Base-by-base conservation (phyloP, 2,888 invertebrate genomes). In the Orthosia incerta region DNA sequence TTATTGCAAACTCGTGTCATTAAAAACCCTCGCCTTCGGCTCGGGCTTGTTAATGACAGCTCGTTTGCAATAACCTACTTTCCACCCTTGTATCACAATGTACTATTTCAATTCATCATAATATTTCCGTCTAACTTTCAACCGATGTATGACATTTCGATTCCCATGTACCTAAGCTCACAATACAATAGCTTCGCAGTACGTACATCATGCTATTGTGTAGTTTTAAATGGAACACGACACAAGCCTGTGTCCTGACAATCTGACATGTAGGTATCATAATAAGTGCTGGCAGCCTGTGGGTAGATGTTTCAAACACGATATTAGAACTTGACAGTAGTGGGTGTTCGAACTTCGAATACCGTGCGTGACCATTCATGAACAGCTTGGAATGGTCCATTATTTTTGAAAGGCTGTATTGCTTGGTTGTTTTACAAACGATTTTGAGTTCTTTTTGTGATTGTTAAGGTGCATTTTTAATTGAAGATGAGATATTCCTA, bases 171-270 rank as follows among this genome's bases (percentile, higher is more conserved):
- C 26, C 57, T 69, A 62, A 62, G 56, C 62, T 56, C 55, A 57
- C 64, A 60, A 45, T 60, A 79, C 55, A 71, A 51, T 70, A 67
- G 66, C 63, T 59, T 48, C 46, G 48, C 62, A 57, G 46, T 55
- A 48, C 45, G 50, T 68, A 55, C 68, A 78, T 66, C 45, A 69
- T 57, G 72, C 77, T 71, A 85, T 83, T 83, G 83, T 82, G 82
- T 85, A 74, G 76, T 85, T 85, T 83, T 80, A 85, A 84, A 84
- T 83, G 78, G 75, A 76, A 84, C 84, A 85, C 78, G 74, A 83
- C 86, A 71, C 71, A 66, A 71, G 74, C 78, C 68, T 73, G 78
- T 76, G 51, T 62, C 53, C 68, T 80, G 76, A 78, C 83, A 77
- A 61, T 59, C 68, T 74, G 76, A 82, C 84, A 78, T 76, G 76